Percentiles rank a stretch among this genome's conserved stretches.
These are phyloP conservation scores for Pollimyrus isidori DNA, from an alignment of 2,113 vertebrate genomes.

Conservation along the genomic window DNA sequence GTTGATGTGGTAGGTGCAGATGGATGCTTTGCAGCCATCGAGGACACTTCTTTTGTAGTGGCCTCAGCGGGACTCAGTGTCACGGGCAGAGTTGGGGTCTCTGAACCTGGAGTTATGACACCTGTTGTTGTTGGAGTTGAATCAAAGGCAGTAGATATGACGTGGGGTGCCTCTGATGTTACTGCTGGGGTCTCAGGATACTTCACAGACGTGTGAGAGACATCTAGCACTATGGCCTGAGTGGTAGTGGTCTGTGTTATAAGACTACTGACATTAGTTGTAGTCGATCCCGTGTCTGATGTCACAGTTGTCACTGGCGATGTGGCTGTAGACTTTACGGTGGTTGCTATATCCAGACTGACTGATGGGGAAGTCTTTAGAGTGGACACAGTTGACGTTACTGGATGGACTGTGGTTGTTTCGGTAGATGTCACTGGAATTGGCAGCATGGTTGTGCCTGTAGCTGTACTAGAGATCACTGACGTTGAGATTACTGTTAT, in stretches of 20 bases:
- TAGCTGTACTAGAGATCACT: not conserved
- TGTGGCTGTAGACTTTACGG: constrained; percentile 22
- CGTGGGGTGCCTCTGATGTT: constrained; percentile 23
- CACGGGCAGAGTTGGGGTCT: constrained; percentile 17
- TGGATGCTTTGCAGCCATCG: constrained; percentile 23
- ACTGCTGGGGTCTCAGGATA: constrained; percentile 26
- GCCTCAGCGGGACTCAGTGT: constrained; percentile 29
- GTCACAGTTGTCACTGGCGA: not conserved
- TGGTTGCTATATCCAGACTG: constrained; percentile 22
- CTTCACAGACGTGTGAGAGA: constrained; percentile 26
- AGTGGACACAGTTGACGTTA: constrained; percentile 29
- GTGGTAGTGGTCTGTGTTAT: constrained; percentile 24
- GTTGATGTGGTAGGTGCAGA: constrained; percentile 28
- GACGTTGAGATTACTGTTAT: constrained; percentile 27
- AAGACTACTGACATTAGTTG: constrained; percentile 21
- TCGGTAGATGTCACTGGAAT: constrained; percentile 29
- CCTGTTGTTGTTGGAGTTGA: constrained; percentile 13
- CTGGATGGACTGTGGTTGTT: constrained; percentile 14
- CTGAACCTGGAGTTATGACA: constrained; percentile 12
- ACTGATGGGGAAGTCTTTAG: constrained; percentile 42
- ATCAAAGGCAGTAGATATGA: constrained; percentile 26
- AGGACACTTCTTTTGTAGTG: constrained; percentile 29
- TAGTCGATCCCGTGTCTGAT: constrained; percentile 20
- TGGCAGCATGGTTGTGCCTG: constrained; percentile 21
- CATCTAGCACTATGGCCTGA: constrained; percentile 5